Percentiles rank a stretch among this genome's conserved stretches.
phyloP scores from a whole-genome alignment of 2,113 vertebrate genomes.

The Quiscalus mexicanus region DNA sequence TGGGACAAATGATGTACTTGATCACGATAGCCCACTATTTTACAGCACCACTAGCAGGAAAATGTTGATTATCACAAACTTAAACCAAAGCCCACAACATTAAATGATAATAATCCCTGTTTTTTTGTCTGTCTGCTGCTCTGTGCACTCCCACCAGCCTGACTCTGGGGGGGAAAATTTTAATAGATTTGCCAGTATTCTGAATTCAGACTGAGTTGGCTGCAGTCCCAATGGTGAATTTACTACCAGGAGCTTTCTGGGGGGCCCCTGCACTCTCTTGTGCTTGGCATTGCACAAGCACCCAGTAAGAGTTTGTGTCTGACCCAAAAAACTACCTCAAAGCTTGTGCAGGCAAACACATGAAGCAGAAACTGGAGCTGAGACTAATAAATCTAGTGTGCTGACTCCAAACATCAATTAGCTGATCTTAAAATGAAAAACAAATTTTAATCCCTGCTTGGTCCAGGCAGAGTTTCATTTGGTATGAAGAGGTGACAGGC shows the following conservation, averaged over 20 bases:
- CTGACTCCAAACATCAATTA: constrained; percentile 55
- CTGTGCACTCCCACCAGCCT: not conserved
- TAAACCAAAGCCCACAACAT: not conserved
- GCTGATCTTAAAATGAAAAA: not conserved
- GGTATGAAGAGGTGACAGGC: constrained; percentile 47
- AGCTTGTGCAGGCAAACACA: not conserved
- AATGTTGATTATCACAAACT: not conserved
- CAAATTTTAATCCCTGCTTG: constrained; percentile 39
- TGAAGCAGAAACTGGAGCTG: constrained; percentile 14
- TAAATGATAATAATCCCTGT: not conserved
- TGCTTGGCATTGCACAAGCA: not conserved
- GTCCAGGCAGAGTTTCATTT: constrained; percentile 11
- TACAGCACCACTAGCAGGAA: not conserved
- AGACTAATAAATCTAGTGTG: constrained; percentile 1
- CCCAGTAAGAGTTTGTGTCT: not conserved
- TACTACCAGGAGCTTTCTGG: not conserved
- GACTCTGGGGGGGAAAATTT: not conserved
- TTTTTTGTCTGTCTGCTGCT: not conserved
- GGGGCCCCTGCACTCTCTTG: rapidly evolving
- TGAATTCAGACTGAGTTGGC: not conserved
- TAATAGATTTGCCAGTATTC: not conserved
- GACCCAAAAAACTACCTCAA: constrained; percentile 11
- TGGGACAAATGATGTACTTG: not conserved
- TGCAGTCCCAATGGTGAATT: rapidly evolving
- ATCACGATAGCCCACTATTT: not conserved